Evolutionary conservation across 37 sponge, comb jelly and placozoan species (phyloP).

Genomic region (Cliona cf. orientalis): DNA sequence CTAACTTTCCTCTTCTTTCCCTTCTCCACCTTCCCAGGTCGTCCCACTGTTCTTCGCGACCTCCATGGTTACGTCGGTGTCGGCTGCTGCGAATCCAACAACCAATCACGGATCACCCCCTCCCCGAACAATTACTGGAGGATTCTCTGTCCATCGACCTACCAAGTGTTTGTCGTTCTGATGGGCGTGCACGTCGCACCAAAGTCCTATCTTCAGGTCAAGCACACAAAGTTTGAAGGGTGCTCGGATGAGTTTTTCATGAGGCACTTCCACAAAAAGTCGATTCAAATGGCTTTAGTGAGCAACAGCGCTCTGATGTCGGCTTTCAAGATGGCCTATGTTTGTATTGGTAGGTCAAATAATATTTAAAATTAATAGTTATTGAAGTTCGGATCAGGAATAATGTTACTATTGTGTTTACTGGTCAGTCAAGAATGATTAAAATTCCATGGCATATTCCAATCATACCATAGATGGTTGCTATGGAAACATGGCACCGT

Average conservation of each 20-base stretch:
- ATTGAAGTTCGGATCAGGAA: too few relatives aligned
- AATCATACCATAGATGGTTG: too few relatives aligned
- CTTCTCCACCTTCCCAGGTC: too few relatives aligned
- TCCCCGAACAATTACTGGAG: not conserved
- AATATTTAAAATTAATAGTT: not conserved
- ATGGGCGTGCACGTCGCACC: not conserved
- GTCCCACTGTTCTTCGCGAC: too few relatives aligned
- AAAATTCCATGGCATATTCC: too few relatives aligned
- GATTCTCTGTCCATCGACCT: not conserved
- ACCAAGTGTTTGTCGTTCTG: not conserved
- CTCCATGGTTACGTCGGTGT: too few relatives aligned
- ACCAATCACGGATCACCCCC: too few relatives aligned
- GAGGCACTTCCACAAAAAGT: not conserved
- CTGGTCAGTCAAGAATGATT: too few relatives aligned
- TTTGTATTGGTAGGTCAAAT: conserved; percentile 6
- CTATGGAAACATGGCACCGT: too few relatives aligned
- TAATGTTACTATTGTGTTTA: too few relatives aligned
- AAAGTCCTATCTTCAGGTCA: not conserved
- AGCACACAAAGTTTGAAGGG: not conserved
- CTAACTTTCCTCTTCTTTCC: too few relatives aligned
- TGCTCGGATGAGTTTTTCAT: not conserved
- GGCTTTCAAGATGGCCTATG: not conserved
- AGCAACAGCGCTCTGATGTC: not conserved
- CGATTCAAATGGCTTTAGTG: not conserved
- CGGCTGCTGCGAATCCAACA: too few relatives aligned